Base-by-base conservation (phyloP, 2,888 invertebrate species). In the Cheilosia vulpina region DNA sequence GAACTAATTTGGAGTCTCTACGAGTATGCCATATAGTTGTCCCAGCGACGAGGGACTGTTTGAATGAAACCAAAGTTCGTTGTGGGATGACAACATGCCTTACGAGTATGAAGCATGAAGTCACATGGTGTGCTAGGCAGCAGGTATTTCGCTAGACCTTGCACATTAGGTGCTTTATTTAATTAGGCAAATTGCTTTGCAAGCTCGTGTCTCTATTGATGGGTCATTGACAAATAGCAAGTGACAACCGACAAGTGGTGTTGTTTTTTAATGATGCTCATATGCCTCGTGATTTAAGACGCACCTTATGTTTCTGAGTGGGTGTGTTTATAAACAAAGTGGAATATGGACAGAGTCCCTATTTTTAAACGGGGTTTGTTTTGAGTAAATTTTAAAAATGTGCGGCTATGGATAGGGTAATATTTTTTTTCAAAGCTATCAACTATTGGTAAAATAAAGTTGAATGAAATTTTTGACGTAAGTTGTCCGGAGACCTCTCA, bases 241-340 rank as follows among this genome's bases (percentile, higher is more conserved):
- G 24, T 34, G 55, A 31, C 31, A 31, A 31, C 31, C 15, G 2
- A 6, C 6, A 24, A 43, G 24, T 34, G 55, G 21, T 17, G 52
- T 9, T 53, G 21, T n/a, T n/a, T 45, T 73, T 38, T 55, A 45
- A 47, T 55, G 63, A 73, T 43, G 45, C 13, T 31, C 31, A 31
- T 45, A 73, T 55, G 63, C 7, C 31, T 31, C 41, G 41, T 41
- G 43, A 52, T 41, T 13, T 60, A 47, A 19, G 34, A 21, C 21
- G 17, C 21, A 19, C 7, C 9, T 21, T 11, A 50, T 0, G 21
- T 27, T 31, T 17, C n/a, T 34, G 58, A 72, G 82, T 72, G 43
- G 63, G 78, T 38, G 72, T 78, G 66, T 83, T 78, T 68, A 78
- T 60, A 77, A 82, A 82, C 72, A 82, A 71, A 34, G 72, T 76